A percentile compares a stretch with the other conserved stretches of the same genome.
phyloP scores from a whole-genome alignment of 2,888 invertebrate species.

The Autographa gamma region DNA sequence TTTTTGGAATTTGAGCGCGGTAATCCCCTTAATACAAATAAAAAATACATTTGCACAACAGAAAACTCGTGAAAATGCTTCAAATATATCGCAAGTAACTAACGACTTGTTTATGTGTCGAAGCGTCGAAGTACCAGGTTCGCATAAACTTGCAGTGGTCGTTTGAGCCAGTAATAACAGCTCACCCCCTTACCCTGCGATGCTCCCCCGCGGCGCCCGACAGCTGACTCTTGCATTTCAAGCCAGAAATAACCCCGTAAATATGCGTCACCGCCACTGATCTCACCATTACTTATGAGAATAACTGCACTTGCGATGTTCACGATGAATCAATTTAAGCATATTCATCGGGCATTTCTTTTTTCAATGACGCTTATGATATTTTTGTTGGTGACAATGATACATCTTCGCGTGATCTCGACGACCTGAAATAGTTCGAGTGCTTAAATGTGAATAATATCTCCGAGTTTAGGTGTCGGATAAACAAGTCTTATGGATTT shows the following conservation, averaged over 20 bases:
- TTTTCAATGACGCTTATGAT: conserved; percentile 53
- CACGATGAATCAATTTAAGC: conserved; percentile 66
- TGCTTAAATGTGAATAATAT: conserved; percentile 9
- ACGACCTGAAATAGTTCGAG: conserved; percentile 17
- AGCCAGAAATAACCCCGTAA: conserved; percentile 67
- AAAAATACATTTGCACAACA: no score
- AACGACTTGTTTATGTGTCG: conserved; percentile 37
- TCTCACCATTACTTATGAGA: conserved; percentile 65
- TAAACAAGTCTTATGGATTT: not conserved
- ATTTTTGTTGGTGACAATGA: conserved; percentile 38
- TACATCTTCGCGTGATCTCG: conserved; percentile 23
- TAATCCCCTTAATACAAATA: no score
- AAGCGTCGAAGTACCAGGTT: conserved; percentile 38
- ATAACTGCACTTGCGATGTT: conserved; percentile 63
- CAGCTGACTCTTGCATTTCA: conserved; percentile 70
- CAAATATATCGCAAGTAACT: conserved; percentile 12
- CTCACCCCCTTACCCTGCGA: conserved; percentile 44
- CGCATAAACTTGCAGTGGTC: conserved; percentile 51
- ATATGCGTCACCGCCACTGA: conserved; percentile 74
- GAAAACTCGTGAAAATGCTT: conserved; percentile 1
- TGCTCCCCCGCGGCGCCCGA: conserved; percentile 41
- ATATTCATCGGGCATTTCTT: conserved; percentile 43
- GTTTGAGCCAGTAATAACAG: conserved; percentile 56
- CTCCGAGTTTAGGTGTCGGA: not conserved
- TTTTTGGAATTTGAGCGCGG: no score